phyloP scores from a whole-genome alignment of 2,113 vertebrate genomes.

The Burhinus bistriatus region DNA sequence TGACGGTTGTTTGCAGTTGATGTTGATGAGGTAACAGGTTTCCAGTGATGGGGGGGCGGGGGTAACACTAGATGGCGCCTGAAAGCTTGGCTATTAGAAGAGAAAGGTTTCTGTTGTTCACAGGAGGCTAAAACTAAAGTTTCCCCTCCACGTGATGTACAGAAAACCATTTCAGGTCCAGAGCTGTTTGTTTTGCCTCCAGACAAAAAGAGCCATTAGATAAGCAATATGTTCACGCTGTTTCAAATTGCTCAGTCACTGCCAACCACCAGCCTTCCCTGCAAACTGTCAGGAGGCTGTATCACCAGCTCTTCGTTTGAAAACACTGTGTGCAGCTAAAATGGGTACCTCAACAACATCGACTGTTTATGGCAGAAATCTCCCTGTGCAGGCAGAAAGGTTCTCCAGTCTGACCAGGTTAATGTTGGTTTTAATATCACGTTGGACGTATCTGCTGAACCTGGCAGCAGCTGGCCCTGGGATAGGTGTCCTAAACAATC shows the following conservation, averaged over 20 bases:
- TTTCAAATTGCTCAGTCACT: not conserved
- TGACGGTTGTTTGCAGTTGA: not conserved
- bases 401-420: not conserved
- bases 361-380: not conserved
- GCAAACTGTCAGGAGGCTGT: not conserved
- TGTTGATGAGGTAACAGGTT: not conserved
- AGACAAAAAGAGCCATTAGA: not conserved
- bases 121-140: not conserved
- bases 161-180: not conserved
- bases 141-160: not conserved
- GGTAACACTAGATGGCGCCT: constrained; percentile 46
- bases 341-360: rapidly evolving
- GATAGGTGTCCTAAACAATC: not conserved
- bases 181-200: not conserved
- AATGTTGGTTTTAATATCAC: rapidly evolving
- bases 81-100: not conserved
- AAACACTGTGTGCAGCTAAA: not conserved
- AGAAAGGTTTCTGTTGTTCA: not conserved
- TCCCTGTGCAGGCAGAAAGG: not conserved
- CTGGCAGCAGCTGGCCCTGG: not conserved
- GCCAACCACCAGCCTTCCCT: not conserved
- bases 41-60: not conserved
- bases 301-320: not conserved
- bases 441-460: rapidly evolving
- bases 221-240: not conserved